A percentile compares a stretch with the other conserved stretches of the same genome.
These are phyloP conservation scores for Sycophila sp. DNA, from an alignment of 1,140 invertebrate species.

Conservation along the genomic window DNA sequence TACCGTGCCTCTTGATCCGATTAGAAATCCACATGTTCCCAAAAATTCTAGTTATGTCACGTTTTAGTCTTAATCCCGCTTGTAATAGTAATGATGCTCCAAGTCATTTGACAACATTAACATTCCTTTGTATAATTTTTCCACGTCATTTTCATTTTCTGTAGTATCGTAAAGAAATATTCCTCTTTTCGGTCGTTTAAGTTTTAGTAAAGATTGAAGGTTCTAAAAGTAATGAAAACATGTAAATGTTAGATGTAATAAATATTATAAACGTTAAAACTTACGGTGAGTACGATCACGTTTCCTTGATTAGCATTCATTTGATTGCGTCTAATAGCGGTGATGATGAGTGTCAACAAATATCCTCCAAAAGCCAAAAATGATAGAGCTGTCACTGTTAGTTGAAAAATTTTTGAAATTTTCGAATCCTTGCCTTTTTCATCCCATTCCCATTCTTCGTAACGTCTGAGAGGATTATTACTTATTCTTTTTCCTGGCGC, in stretches of 20 bases:
- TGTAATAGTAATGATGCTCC: too few relatives aligned
- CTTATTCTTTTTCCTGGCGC: constrained; percentile 41
- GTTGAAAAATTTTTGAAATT: constrained; percentile 76
- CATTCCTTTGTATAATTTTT: constrained; percentile 58
- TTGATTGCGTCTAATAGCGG: constrained; percentile 71
- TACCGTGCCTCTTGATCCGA: too few relatives aligned
- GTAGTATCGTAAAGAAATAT: constrained; percentile 40
- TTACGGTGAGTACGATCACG: constrained; percentile 62
- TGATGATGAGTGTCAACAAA: constrained; percentile 77
- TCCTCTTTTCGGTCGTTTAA: constrained; percentile 53
- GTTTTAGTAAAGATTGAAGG: constrained; percentile 48
- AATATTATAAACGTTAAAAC: background rate
- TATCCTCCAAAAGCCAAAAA: constrained; percentile 84
- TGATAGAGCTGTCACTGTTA: constrained; percentile 77
- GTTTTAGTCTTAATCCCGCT: too few relatives aligned
- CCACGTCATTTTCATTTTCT: constrained; percentile 50
- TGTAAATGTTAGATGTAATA: too few relatives aligned
- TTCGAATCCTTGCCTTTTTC: constrained; percentile 62
- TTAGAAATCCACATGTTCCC: too few relatives aligned
- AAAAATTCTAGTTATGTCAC: too few relatives aligned
- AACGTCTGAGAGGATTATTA: constrained; percentile 53
- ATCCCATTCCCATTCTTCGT: constrained; percentile 65
- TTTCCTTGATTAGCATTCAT: constrained; percentile 38
- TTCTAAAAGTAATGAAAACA: too few relatives aligned
- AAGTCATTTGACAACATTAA: constrained; percentile 57